These are phyloP conservation scores for Polydesmus complanatus DNA, from an alignment of 2,888 invertebrate genomes.

Conservation along the genomic window DNA sequence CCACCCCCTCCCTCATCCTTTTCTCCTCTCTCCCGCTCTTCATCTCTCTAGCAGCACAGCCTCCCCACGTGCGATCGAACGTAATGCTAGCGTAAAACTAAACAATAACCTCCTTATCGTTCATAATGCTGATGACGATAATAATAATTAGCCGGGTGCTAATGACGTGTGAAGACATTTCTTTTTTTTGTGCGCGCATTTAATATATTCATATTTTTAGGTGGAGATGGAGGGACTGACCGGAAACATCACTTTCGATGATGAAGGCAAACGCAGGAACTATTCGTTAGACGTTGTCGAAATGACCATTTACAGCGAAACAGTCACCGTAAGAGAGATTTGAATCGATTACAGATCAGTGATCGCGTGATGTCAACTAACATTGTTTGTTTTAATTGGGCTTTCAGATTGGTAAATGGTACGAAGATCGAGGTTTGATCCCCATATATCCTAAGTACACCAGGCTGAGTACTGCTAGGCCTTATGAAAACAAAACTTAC, in stretches of 20 bases:
- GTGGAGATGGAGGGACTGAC: constrained; percentile 80
- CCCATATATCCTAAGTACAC: constrained; percentile 60
- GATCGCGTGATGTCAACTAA: too few relatives aligned
- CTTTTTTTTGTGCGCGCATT: background rate
- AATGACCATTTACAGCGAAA: constrained; percentile 84
- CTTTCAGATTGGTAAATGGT: constrained; percentile 68
- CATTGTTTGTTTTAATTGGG: background rate
- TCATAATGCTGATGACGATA: background rate
- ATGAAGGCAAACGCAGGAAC: constrained; percentile 74
- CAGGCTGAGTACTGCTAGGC: constrained; percentile 49
- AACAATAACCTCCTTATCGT: too few relatives aligned
- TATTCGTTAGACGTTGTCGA: constrained; percentile 80
- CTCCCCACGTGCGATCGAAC: too few relatives aligned
- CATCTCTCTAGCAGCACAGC: too few relatives aligned
- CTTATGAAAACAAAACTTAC: constrained; percentile 70
- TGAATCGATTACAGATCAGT: background rate
- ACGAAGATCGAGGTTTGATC: constrained; percentile 59
- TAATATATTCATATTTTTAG: too few relatives aligned
- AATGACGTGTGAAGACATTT: background rate
- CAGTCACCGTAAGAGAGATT: constrained; percentile 54
- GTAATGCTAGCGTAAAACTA: too few relatives aligned
- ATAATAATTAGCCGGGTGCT: background rate
- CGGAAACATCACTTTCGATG: constrained; percentile 79
- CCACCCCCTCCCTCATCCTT: too few relatives aligned
- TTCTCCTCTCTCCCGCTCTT: too few relatives aligned